These are phyloP conservation scores for Rhynchotus rufescens DNA, from an alignment of 2,797 vertebrate species.

Conservation along the genomic window DNA sequence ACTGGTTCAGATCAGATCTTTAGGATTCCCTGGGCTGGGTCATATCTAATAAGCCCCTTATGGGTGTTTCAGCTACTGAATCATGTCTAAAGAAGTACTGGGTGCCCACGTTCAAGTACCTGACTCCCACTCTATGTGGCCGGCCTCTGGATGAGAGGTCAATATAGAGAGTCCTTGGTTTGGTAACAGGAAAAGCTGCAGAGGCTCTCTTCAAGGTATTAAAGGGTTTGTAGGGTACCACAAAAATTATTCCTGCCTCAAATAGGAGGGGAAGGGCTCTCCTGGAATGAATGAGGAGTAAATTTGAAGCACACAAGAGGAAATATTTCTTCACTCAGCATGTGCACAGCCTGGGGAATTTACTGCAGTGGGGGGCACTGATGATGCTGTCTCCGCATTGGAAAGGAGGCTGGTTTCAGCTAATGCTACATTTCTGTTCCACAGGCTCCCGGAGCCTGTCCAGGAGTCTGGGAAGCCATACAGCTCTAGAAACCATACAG, in stretches of 20 bases:
- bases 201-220: neutral
- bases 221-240: neutral
- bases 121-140: neutral
- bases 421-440: neutral
- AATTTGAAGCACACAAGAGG: neutral
- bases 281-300: neutral
- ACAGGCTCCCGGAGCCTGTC: neutral
- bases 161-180: neutral
- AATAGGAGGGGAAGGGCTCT: neutral
- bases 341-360: neutral
- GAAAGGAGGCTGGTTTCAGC: neutral
- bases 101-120: neutral
- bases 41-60: neutral
- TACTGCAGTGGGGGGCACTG: neutral
- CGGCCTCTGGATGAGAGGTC: neutral
- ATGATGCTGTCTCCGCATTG: neutral
- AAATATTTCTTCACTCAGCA: neutral
- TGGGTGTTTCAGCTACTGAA: neutral
- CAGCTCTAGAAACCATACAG: neutral
- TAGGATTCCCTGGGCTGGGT: neutral
- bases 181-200: neutral
- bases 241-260: neutral
- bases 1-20: neutral
- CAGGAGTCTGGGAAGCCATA: rapidly evolving
- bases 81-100: neutral